A percentile compares a stretch with the other conserved stretches of the same genome.
phyloP scores from a whole-genome alignment of 2,113 vertebrate genomes.

The Apteryx owenii region DNA sequence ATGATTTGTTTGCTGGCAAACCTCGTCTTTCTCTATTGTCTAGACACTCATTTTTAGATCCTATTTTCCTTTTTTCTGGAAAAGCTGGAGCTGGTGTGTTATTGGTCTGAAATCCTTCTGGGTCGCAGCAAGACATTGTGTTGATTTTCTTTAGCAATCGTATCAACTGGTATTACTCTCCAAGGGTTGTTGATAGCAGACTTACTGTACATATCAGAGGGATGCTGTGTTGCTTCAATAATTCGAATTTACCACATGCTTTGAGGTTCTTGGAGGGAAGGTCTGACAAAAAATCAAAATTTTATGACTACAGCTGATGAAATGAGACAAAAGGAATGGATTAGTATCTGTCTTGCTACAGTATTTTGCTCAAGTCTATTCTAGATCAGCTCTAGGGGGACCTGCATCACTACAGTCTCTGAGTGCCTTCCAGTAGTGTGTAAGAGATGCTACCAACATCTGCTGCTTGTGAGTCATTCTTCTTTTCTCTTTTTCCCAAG shows the following conservation, averaged over 20 bases:
- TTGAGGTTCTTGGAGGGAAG: not conserved
- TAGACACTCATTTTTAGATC: not conserved
- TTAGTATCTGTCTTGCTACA: not conserved
- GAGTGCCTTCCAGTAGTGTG: not conserved
- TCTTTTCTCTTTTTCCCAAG: not conserved
- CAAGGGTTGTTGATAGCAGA: not conserved
- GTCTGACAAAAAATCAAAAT: conserved; percentile 11
- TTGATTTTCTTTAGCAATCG: not conserved
- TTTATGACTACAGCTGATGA: not conserved
- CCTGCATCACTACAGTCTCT: not conserved
- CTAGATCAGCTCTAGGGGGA: not conserved
- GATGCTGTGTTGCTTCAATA: not conserved
- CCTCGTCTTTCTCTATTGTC: not conserved
- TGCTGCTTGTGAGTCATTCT: conserved; percentile 1
- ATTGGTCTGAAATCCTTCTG: not conserved
- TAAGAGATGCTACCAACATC: not conserved
- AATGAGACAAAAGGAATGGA: not conserved
- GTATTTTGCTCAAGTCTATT: not conserved
- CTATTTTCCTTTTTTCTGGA: not conserved
- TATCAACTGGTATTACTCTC: not conserved
- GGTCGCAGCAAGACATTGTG: not conserved
- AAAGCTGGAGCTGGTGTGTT: not conserved
- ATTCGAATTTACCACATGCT: not conserved
- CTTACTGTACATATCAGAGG: not conserved
- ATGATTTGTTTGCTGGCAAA: not conserved